Evolutionary conservation across 2,888 invertebrate genomes (phyloP).

Genomic region (Dysmachus trigonus): DNA sequence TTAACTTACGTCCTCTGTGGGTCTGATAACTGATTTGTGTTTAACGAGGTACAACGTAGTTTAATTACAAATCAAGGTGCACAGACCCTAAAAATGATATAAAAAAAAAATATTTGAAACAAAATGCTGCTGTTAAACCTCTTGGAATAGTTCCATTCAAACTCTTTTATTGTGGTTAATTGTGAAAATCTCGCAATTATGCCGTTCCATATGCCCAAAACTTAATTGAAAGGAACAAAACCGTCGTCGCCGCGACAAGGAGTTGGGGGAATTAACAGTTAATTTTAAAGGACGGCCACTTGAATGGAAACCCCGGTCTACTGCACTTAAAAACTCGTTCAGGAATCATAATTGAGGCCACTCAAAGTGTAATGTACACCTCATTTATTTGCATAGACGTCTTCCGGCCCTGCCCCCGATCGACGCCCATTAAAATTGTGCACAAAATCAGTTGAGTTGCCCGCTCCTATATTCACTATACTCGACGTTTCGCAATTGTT

Average conservation of each 20-base stretch:
- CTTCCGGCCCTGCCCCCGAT: conserved; percentile 14
- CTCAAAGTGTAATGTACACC: conserved; percentile 45
- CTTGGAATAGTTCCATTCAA: neutral
- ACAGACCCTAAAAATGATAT: neutral
- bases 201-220: neutral
- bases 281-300: conserved; percentile 26
- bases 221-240: neutral
- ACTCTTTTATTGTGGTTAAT: neutral
- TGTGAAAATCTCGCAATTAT: neutral
- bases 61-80: neutral
- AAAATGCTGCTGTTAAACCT: neutral
- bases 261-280: conserved; percentile 35
- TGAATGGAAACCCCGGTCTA: conserved; percentile 28
- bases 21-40: too few relatives aligned
- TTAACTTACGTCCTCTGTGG: too few relatives aligned
- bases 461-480: conserved; percentile 46
- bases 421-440: conserved; percentile 12
- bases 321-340: conserved; percentile 13
- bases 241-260: neutral
- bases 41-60: too few relatives aligned
- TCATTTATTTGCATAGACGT: conserved; percentile 37
- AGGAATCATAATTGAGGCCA: conserved; percentile 34
- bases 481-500: conserved; percentile 53
- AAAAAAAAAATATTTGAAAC: neutral
- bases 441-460: neutral